phyloP scores from a whole-genome alignment of 2,888 invertebrate genomes.

The Erebia palarica region DNA sequence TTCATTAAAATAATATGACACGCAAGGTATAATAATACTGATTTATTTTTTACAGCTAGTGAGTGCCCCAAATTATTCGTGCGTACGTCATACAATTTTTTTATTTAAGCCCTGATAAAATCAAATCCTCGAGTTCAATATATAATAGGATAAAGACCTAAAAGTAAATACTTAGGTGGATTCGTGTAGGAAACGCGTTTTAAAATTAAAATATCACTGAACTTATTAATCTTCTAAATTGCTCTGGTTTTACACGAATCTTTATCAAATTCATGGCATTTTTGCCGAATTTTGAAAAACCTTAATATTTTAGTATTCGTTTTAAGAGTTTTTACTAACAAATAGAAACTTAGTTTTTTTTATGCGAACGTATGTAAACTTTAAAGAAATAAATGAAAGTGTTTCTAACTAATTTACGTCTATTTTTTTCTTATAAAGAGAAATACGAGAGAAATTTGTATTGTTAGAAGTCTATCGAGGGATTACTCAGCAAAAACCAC shows the following conservation, averaged over 20 bases:
- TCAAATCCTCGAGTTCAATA: background rate
- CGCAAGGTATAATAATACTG: background rate
- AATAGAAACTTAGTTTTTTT: too few relatives aligned
- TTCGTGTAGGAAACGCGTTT: constrained; percentile 4
- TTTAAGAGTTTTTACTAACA: background rate
- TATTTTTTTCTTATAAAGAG: too few relatives aligned
- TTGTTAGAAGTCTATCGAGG: too few relatives aligned
- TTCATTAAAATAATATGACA: constrained; percentile 7
- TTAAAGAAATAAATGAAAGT: too few relatives aligned
- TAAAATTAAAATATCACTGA: background rate
- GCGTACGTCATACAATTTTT: background rate
- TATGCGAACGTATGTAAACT: too few relatives aligned
- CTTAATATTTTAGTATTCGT: background rate
- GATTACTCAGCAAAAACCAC: too few relatives aligned
- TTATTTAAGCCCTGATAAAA: constrained; percentile 5
- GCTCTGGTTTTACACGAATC: background rate
- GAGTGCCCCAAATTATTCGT: background rate
- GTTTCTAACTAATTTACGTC: too few relatives aligned
- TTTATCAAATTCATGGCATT: background rate
- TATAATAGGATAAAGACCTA: background rate
- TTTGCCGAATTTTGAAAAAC: background rate
- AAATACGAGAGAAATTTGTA: too few relatives aligned
- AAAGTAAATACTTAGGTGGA: background rate
- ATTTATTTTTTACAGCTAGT: constrained; percentile 1
- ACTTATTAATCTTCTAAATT: background rate